phyloP scores from a whole-genome alignment of 2,888 invertebrate genomes.

The Eupelmus urozonus region DNA sequence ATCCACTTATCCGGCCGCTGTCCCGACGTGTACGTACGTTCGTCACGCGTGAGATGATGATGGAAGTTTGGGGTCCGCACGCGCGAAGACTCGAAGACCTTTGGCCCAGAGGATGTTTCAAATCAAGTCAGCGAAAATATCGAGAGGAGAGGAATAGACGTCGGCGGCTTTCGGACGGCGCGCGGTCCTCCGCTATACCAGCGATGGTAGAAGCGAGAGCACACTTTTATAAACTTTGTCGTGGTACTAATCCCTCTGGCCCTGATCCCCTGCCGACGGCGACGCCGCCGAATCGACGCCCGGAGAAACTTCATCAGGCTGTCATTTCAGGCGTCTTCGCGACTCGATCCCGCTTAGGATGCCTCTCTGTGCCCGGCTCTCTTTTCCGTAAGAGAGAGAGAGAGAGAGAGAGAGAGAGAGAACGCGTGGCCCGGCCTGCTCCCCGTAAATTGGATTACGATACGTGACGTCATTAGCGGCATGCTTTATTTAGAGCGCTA shows the following conservation, averaged over 20 bases:
- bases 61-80: too few species aligned
- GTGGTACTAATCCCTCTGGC: slow-evolving; percentile 73
- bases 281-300: too few species aligned
- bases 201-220: slow-evolving; percentile 4
- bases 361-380: slow-evolving; percentile 56
- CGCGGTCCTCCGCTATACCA: slow-evolving; percentile 39
- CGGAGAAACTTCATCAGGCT: slow-evolving; percentile 75
- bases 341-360: slow-evolving; percentile 67
- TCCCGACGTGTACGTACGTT: slow-evolving; percentile 66
- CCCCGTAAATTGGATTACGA: slow-evolving; percentile 76
- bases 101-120: slow-evolving; percentile 23
- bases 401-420: slow-evolving; percentile 34
- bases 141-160: slow-evolving; percentile 42
- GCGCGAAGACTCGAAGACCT: slow-evolving; percentile 47
- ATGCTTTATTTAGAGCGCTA: slow-evolving; percentile 70
- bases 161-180: neutral
- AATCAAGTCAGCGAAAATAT: slow-evolving; percentile 34
- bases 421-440: neutral
- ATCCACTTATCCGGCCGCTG: slow-evolving; percentile 18
- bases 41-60: slow-evolving; percentile 63
- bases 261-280: slow-evolving; percentile 66
- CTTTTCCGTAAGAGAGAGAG: slow-evolving; percentile 55
- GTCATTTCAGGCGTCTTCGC: slow-evolving; percentile 74
- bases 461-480: slow-evolving; percentile 76
- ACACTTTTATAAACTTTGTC: slow-evolving; percentile 76